Conservation (phyloP, 2,797 vertebrate genomes). For the Pipistrellus kuhlii region DNA sequence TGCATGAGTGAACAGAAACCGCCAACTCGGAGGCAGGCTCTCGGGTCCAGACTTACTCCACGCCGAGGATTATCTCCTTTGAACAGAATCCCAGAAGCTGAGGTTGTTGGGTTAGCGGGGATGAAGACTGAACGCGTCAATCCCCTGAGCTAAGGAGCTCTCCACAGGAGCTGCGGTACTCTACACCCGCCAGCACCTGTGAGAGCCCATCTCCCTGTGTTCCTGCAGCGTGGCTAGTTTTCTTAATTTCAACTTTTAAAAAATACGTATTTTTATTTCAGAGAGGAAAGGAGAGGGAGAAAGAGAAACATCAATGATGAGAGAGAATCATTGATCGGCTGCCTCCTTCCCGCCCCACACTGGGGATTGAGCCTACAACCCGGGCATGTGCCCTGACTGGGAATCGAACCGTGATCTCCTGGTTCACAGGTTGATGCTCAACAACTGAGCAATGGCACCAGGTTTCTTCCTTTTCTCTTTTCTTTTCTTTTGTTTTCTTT, state of each 20-base stretch:
- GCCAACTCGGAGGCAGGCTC: too few species aligned
- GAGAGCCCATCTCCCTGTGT: not conserved
- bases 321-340: too few species aligned
- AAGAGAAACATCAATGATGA: too few species aligned
- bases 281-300: too few species aligned
- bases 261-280: too few species aligned
- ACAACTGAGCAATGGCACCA: too few species aligned
- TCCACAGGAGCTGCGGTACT: not conserved
- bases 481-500: too few species aligned
- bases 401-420: too few species aligned
- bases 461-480: not conserved
- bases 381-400: too few species aligned
- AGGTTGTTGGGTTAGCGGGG: not conserved
- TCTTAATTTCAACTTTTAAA: not conserved
- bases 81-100: not conserved
- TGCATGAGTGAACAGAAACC: not conserved
- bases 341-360: too few species aligned
- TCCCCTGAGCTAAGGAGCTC: not conserved
- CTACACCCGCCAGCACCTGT: not conserved
- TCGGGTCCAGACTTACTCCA: not conserved
- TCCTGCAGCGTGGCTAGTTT: not conserved
- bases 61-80: not conserved
- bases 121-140: not conserved
- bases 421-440: too few species aligned
- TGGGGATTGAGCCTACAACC: too few species aligned